Percentiles rank a stretch among this genome's conserved stretches.
phyloP scores from a whole-genome alignment of 2,888 invertebrate genomes.

The Agrochola lota region DNA sequence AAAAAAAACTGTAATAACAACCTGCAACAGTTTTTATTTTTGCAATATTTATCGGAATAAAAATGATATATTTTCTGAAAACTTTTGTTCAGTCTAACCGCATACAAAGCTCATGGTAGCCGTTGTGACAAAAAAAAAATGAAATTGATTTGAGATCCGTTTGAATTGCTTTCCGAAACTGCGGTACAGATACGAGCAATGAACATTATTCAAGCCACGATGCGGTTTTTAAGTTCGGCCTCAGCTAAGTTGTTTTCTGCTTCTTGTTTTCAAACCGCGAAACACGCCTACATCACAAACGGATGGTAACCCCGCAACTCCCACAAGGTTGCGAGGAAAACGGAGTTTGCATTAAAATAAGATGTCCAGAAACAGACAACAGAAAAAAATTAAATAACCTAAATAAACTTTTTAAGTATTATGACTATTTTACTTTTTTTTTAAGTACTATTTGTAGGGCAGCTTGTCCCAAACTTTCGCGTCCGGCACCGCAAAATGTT shows the following conservation, averaged over 20 bases:
- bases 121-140: background rate
- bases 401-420: background rate
- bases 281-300: background rate
- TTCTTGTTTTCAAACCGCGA: background rate
- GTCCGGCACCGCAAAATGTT: background rate
- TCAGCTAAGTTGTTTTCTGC: background rate
- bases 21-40: background rate
- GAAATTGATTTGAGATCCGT: constrained; percentile 7
- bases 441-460: background rate
- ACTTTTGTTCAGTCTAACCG: background rate
- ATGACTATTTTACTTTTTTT: background rate
- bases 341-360: background rate
- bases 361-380: background rate
- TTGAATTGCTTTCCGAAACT: constrained; percentile 7
- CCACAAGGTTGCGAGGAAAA: background rate
- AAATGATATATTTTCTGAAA: background rate
- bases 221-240: no score
- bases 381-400: background rate
- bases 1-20: background rate
- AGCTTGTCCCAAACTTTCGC: background rate
- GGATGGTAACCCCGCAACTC: background rate
- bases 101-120: background rate
- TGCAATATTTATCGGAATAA: background rate
- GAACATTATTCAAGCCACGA: background rate
- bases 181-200: background rate